phyloP scores from a whole-genome alignment of 2,797 vertebrate species.

The Phalanger gymnotis region DNA sequence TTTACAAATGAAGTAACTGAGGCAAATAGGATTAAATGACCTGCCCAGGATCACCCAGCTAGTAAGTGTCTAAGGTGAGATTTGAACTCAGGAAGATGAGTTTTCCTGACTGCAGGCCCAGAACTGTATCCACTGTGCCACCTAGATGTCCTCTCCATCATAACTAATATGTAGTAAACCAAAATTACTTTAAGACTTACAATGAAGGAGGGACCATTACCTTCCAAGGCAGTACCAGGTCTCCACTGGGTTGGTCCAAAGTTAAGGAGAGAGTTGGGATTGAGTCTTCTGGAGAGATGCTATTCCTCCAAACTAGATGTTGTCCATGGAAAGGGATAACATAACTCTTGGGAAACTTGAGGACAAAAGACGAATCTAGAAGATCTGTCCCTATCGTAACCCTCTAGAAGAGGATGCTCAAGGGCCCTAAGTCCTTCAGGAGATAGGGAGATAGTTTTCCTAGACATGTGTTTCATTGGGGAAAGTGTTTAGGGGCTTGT shows the following conservation, averaged over 20 bases:
- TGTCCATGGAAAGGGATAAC: background rate
- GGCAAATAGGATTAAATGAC: background rate
- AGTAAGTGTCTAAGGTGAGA: background rate
- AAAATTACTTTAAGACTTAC: background rate
- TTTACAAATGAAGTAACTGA: background rate
- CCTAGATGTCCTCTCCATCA: background rate
- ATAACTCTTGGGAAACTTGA: background rate
- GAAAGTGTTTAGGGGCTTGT: background rate
- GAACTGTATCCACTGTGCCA: background rate
- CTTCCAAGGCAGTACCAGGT: background rate
- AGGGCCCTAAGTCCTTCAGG: background rate
- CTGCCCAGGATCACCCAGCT: background rate
- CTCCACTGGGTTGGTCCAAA: background rate
- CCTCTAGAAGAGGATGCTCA: background rate
- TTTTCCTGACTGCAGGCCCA: background rate
- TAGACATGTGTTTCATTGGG: background rate
- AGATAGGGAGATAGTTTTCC: background rate
- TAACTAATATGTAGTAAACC: background rate
- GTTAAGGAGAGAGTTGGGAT: background rate
- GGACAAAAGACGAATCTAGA: background rate
- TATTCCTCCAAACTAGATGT: background rate
- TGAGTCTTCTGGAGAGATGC: background rate
- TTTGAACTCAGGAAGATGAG: background rate
- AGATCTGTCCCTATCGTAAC: background rate
- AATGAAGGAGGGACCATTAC: background rate